A percentile compares a stretch with the other conserved stretches of the same genome.
Conservation (phyloP, 2,113 vertebrate genomes). For the Tetraodon nigroviridis region DNA sequence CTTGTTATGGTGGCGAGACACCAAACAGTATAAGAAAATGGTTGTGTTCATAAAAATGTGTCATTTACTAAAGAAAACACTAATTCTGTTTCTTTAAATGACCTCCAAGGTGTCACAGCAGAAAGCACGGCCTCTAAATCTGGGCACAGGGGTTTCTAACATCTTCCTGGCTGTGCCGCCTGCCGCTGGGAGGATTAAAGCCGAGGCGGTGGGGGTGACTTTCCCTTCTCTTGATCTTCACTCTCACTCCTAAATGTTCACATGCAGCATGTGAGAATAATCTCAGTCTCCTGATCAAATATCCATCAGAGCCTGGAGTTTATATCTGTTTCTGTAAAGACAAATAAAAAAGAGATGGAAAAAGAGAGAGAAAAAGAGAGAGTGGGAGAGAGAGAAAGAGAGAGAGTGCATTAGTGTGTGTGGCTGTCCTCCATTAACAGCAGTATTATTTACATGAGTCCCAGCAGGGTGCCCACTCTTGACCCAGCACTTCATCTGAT, state of each 20-base stretch:
- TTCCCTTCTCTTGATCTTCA: slow-evolving; percentile 45
- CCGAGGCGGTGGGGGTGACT: slow-evolving; percentile 37
- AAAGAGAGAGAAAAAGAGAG: background rate
- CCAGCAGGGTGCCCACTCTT: slow-evolving; percentile 41
- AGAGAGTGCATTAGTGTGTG: slow-evolving; percentile 51
- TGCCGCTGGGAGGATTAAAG: slow-evolving; percentile 58
- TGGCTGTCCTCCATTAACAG: slow-evolving; percentile 49
- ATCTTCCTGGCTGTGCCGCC: slow-evolving; percentile 47
- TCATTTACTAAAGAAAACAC: too few species aligned
- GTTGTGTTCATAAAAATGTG: too few species aligned
- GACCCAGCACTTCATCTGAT: slow-evolving; percentile 35
- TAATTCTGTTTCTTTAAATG: background rate
- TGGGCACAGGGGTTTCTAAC: slow-evolving; percentile 43
- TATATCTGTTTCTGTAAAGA: background rate
- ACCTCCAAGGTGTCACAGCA: slow-evolving; percentile 1
- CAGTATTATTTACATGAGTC: slow-evolving; percentile 63
- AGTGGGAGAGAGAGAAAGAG: slow-evolving; percentile 17
- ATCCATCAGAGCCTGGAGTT: background rate
- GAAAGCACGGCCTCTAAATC: slow-evolving; percentile 17
- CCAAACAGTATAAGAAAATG: too few species aligned
- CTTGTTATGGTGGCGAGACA: too few species aligned
- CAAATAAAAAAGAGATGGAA: background rate
- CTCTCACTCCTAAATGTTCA: slow-evolving; percentile 36
- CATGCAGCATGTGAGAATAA: slow-evolving; percentile 17
- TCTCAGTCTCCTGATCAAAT: slow-evolving; percentile 14